phyloP scores from a whole-genome alignment of 2,888 invertebrate species.

The Luffia ferchaultella region DNA sequence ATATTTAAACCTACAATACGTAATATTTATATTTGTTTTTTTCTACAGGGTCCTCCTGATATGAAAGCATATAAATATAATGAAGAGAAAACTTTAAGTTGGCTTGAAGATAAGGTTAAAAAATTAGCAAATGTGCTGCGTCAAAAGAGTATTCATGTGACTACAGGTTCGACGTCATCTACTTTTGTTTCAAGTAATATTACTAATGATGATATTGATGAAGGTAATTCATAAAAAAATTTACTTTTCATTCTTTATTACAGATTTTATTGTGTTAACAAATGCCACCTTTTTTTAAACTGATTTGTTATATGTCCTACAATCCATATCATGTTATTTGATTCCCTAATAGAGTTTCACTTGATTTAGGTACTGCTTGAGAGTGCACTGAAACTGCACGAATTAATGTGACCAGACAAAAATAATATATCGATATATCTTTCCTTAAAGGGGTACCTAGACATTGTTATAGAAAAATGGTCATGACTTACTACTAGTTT shows the following conservation, averaged over 20 bases:
- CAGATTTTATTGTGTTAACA: slow-evolving; percentile 1
- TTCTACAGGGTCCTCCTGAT: slow-evolving; percentile 69
- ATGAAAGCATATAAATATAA: slow-evolving; percentile 85
- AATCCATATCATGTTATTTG: too few species aligned
- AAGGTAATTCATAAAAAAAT: slow-evolving; percentile 35
- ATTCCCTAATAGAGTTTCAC: too few species aligned
- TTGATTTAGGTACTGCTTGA: too few species aligned
- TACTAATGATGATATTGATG: slow-evolving; percentile 61
- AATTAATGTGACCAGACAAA: too few species aligned
- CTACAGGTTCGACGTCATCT: slow-evolving; percentile 76
- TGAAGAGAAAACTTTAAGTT: slow-evolving; percentile 76
- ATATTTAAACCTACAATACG: background rate
- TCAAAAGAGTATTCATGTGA: slow-evolving; percentile 76
- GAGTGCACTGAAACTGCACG: too few species aligned
- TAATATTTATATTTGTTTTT: slow-evolving; percentile 5
- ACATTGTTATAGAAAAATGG: too few species aligned
- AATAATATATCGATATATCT: too few species aligned
- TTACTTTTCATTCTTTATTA: background rate
- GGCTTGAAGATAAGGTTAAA: slow-evolving; percentile 78
- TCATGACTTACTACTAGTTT: too few species aligned
- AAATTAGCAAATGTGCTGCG: slow-evolving; percentile 70
- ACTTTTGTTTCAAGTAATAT: slow-evolving; percentile 76
- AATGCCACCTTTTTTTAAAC: too few species aligned
- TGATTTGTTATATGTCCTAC: too few species aligned
- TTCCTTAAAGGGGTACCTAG: too few species aligned